Evolutionary conservation across 2,113 vertebrate species (phyloP), one percentile per base, ranked within the genome.

Genomic region (Sturnira hondurensis): DNA sequence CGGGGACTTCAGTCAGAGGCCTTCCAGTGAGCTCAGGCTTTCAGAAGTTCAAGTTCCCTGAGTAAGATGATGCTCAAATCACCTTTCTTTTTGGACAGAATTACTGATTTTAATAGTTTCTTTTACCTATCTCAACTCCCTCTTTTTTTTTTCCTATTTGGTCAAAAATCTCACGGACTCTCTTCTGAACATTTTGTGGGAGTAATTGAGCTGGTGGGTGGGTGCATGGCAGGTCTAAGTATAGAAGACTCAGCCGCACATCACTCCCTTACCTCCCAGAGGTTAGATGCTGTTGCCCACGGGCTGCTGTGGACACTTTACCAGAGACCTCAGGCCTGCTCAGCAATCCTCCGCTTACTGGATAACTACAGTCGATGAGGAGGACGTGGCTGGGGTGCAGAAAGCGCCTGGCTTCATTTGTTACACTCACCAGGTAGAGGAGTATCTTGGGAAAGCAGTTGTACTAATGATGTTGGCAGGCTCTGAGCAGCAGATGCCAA

Each of bases 81-180:
- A 24, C 73, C 56, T 86, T 93, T 67, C 19, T 70, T 45, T 93
- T 65, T 81, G 91, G 94, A 96, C 3, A 93, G 56, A 94, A 93
- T 94, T 86, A 54, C 92, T 93, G 95, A 90, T 92, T 97, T 98
- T 97, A 97, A 95, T 97, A 36, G 94, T 81, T 87, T 86, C 71
- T 22, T 97, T 76, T 95, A 82, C 76, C 0, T 15, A 11, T 5
- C 74, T 63, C 90, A 95, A 68, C 68, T 74, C 74, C 24, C 22
- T 68, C 9, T 81, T 91, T 58, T 56, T 70, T 80, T 28, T 70
- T 80, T 28, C 33, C 16, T 33, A 22, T 61, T 82, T 33, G 65
- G 31, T 50, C 13, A 86, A 91, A 95, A 98, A 91, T 2, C 91
- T 88, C 97, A 77, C 67, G 94, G 1, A 94, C 78, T 91, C 63